A percentile compares a stretch with the other conserved stretches of the same genome.
Evolutionary conservation across 2,113 vertebrate genomes (phyloP).

Genomic region (Triplophysa siluroides): DNA sequence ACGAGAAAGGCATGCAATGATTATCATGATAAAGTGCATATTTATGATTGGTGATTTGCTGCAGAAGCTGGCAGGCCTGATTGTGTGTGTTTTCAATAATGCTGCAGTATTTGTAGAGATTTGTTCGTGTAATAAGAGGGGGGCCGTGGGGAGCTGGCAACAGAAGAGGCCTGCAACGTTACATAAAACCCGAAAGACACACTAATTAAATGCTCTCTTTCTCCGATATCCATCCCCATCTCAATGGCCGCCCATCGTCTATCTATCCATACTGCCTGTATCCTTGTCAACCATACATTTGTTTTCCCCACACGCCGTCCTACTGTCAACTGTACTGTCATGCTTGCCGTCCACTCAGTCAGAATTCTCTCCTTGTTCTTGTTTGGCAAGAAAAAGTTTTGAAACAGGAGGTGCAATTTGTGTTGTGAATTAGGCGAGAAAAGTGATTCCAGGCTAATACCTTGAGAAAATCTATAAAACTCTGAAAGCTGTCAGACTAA

Average conservation of each 20-base stretch:
- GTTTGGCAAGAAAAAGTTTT: conserved; percentile 24
- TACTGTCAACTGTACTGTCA: conserved; percentile 14
- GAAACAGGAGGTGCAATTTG: conserved; percentile 18
- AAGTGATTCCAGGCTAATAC: neutral
- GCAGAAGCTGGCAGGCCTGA: conserved; percentile 47
- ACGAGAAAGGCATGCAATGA: conserved; percentile 35
- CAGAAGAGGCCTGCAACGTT: conserved; percentile 9
- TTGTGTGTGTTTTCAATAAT: conserved; percentile 49
- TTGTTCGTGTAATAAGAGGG: conserved; percentile 39
- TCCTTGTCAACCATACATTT: neutral
- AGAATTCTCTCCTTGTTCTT: neutral
- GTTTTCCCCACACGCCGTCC: neutral
- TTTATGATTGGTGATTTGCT: conserved; percentile 48
- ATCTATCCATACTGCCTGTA: neutral
- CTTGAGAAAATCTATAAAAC: neutral
- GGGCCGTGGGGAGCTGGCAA: conserved; percentile 26
- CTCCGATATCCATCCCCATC: neutral
- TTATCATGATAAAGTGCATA: conserved; percentile 51
- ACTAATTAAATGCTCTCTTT: conserved; percentile 31
- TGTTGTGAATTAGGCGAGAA: neutral
- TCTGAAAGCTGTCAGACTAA: neutral
- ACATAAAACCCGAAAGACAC: conserved; percentile 11
- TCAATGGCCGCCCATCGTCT: neutral
- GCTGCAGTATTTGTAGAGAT: conserved; percentile 28
- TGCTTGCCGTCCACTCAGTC: conserved; percentile 5